Evolutionary conservation across 2,113 vertebrate species (phyloP).

Genomic region (Pelmatolapia mariae): DNA sequence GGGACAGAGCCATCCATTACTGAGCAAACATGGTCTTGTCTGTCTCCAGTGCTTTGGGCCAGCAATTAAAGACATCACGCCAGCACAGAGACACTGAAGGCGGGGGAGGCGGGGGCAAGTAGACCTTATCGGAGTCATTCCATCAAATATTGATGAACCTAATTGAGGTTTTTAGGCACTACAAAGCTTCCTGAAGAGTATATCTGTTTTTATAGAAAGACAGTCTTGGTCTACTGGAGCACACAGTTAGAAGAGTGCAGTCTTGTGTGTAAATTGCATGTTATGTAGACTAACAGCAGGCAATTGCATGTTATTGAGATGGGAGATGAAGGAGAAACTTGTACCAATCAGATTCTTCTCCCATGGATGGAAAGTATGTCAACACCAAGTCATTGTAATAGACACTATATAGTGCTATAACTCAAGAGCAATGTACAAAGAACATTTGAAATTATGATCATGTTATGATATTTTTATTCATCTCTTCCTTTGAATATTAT

Average conservation of each 20-base stretch:
- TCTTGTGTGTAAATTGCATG: conserved; percentile 63
- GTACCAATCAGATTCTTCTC: conserved; percentile 29
- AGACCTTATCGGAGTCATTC: conserved; percentile 56
- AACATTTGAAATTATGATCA: conserved; percentile 40
- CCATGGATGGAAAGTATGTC: conserved; percentile 31
- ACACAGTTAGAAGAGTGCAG: conserved; percentile 29
- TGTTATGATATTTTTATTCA: conserved; percentile 23
- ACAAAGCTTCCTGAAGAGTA: conserved; percentile 61
- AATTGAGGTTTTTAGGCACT: conserved; percentile 75
- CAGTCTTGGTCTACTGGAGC: conserved; percentile 13
- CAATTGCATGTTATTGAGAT: conserved; percentile 60
- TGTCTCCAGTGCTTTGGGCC: conserved; percentile 73
- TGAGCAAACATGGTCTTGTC: conserved; percentile 73
- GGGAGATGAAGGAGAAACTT: conserved; percentile 41
- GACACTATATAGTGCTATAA: background rate
- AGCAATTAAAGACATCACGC: conserved; percentile 74
- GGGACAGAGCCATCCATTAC: conserved; percentile 71
- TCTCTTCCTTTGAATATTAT: conserved; percentile 11
- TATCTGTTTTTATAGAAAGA: conserved; percentile 47
- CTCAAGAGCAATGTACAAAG: background rate
- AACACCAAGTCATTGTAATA: conserved; percentile 14
- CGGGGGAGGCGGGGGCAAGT: conserved; percentile 8
- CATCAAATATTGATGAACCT: conserved; percentile 76
- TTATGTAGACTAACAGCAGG: conserved; percentile 61
- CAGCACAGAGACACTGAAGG: conserved; percentile 43